phyloP scores from a whole-genome alignment of 2,888 invertebrate genomes.

The Drosophila nigricruria region DNA sequence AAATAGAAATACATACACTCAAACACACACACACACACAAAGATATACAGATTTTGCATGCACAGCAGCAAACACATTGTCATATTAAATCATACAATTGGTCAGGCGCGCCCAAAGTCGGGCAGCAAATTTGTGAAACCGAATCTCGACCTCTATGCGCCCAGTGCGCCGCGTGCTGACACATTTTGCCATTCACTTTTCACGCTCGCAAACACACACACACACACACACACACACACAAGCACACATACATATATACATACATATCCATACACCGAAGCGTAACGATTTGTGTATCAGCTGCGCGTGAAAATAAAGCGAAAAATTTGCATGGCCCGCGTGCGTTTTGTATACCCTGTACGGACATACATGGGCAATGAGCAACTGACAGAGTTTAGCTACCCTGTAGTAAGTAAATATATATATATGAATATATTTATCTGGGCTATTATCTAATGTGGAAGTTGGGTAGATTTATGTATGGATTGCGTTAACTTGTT shows the following conservation, averaged over 20 bases:
- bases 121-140: constrained; percentile 54
- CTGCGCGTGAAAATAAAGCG: constrained; percentile 75
- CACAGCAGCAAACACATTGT: constrained; percentile 52
- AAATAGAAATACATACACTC: constrained; percentile 24
- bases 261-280: constrained; percentile 20
- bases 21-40: constrained; percentile 5
- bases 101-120: constrained; percentile 56
- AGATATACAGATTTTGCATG: constrained; percentile 15
- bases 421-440: not conserved
- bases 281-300: constrained; percentile 61
- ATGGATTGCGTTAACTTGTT: not conserved
- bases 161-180: constrained; percentile 52
- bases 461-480: too few species aligned
- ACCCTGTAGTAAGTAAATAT: not conserved
- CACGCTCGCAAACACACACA: constrained; percentile 57
- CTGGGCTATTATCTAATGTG: too few species aligned
- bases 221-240: constrained; percentile 18
- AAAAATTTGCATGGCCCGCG: constrained; percentile 58
- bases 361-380: not conserved
- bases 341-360: constrained; percentile 27
- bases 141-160: constrained; percentile 41
- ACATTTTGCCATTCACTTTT: constrained; percentile 76
- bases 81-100: constrained; percentile 72
- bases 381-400: not conserved
- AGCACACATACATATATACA: constrained; percentile 22